Conservation (phyloP, 1,140 invertebrate genomes). For the Drosophila setifemur region DNA sequence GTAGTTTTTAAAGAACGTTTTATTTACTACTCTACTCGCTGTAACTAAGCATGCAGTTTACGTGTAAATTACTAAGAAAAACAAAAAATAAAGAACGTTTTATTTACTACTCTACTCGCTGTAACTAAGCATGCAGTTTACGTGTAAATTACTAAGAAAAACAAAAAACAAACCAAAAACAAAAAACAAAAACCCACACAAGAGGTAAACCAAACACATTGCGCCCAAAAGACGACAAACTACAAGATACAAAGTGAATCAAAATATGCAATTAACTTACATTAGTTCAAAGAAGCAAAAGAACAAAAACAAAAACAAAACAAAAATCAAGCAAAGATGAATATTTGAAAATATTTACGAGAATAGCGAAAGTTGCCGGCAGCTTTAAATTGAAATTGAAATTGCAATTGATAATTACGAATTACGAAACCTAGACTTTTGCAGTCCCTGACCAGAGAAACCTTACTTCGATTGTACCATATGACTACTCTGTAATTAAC, state of each 20-base stretch:
- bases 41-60: conserved; percentile 67
- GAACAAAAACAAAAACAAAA: conserved; percentile 3
- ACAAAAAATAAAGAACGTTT: conserved; percentile 68
- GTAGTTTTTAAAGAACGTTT: conserved; percentile 72
- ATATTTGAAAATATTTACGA: conserved; percentile 34
- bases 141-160: conserved; percentile 43
- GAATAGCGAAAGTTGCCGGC: conserved; percentile 26
- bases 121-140: conserved; percentile 67
- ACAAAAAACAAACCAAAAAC: conserved; percentile 16
- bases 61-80: conserved; percentile 43
- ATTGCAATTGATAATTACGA: conserved; percentile 30
- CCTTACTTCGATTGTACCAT: conserved; percentile 44
- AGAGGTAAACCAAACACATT: conserved; percentile 36
- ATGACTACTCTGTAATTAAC: conserved; percentile 44
- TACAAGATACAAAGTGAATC: conserved; percentile 33
- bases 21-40: conserved; percentile 67
- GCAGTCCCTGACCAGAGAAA: conserved; percentile 36
- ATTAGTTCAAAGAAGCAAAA: conserved; percentile 65
- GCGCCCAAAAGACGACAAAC: conserved; percentile 67
- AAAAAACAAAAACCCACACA: conserved; percentile 33
- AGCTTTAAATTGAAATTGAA: conserved; percentile 33
- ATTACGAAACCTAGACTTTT: conserved; percentile 24
- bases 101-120: conserved; percentile 67
- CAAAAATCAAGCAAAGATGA: not conserved
- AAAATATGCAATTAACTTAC: conserved; percentile 70